Conservation (phyloP, 1,140 invertebrate genomes). For the Platyscapa corneri region DNA sequence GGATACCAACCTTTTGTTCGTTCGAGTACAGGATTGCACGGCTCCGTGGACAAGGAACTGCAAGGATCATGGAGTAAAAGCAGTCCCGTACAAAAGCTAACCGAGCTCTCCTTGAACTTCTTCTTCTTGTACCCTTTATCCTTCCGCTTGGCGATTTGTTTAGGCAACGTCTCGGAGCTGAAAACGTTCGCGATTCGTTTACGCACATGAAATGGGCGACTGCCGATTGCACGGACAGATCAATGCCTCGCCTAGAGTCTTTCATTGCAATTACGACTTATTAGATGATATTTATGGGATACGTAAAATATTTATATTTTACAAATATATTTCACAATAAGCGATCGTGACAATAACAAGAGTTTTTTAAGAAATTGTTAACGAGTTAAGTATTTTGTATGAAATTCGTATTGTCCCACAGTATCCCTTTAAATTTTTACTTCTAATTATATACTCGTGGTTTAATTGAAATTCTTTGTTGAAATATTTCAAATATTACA, state of each 20-base stretch:
- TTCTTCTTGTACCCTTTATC: slow-evolving; percentile 76
- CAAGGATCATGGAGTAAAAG: not conserved
- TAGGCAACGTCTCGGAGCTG: slow-evolving; percentile 69
- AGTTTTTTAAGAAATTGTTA: not conserved
- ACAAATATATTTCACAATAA: too few relatives aligned
- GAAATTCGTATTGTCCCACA: not conserved
- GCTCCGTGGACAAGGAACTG: not conserved
- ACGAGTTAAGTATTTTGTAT: not conserved
- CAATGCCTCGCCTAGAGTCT: too few relatives aligned
- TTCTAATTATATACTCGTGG: not conserved
- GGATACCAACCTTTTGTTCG: slow-evolving; percentile 65
- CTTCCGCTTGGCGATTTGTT: slow-evolving; percentile 71
- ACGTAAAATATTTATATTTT: too few relatives aligned
- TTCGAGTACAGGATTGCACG: slow-evolving; percentile 52
- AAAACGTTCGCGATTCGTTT: not conserved
- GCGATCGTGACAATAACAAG: not conserved
- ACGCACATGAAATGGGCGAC: not conserved
- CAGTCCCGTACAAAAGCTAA: slow-evolving; percentile 44
- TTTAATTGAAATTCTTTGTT: not conserved
- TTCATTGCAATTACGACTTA: too few relatives aligned
- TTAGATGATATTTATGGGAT: too few relatives aligned
- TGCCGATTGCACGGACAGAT: not conserved
- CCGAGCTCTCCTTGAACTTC: slow-evolving; percentile 65
- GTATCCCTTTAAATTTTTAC: not conserved
- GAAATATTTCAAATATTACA: not conserved